Evolutionary conservation across 2,888 invertebrate genomes (phyloP).

Genomic region (Iphiclides podalirius): DNA sequence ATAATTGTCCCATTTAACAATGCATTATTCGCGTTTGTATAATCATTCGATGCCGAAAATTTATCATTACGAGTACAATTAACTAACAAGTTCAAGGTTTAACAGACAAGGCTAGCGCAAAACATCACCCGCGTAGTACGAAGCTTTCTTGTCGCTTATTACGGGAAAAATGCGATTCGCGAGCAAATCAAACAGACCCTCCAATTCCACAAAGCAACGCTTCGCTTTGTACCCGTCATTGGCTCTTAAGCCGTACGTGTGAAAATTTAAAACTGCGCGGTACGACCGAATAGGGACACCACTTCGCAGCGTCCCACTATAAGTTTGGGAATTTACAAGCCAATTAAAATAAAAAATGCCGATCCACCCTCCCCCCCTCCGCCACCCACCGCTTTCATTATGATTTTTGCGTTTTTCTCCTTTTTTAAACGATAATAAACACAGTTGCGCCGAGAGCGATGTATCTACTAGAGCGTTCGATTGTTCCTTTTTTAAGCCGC

Average conservation of each 20-base stretch:
- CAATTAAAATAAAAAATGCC: conserved; percentile 77
- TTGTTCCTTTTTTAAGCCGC: too few species aligned
- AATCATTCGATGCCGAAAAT: too few species aligned
- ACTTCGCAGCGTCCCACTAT: conserved; percentile 59
- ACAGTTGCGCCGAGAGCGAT: conserved; percentile 27
- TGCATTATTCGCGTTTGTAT: too few species aligned
- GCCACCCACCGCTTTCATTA: conserved; percentile 62
- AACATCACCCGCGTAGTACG: too few species aligned
- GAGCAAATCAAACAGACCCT: background rate
- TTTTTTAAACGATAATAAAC: conserved; percentile 77
- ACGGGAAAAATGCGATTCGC: background rate
- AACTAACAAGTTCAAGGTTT: too few species aligned
- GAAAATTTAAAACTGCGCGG: conserved; percentile 38
- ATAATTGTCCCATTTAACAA: too few species aligned
- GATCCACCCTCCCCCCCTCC: conserved; percentile 58
- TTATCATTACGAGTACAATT: too few species aligned
- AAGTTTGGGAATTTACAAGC: conserved; percentile 76
- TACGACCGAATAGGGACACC: conserved; percentile 41
- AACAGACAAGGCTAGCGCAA: too few species aligned
- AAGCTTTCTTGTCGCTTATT: too few species aligned
- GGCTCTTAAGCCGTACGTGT: conserved; percentile 13
- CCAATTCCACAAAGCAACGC: background rate
- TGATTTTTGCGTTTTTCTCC: conserved; percentile 56
- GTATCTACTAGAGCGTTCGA: conserved; percentile 4
- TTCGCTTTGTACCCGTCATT: background rate